A percentile compares a stretch with the other conserved stretches of the same genome.
These are phyloP conservation scores for Chymomyza fuscimana DNA, from an alignment of 2,888 invertebrate genomes.

Conservation along the genomic window DNA sequence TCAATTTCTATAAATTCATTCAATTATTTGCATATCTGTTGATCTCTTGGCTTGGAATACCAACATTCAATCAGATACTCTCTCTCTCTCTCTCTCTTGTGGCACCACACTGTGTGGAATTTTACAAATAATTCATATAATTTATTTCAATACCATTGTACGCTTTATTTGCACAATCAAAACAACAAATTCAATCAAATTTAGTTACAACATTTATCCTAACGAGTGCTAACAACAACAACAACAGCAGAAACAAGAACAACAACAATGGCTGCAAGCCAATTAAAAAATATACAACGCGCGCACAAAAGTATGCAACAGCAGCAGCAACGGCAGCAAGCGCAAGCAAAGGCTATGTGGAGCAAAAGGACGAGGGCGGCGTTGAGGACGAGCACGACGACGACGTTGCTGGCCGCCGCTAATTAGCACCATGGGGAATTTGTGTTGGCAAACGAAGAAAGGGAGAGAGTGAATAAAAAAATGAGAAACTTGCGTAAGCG, in stretches of 20 bases:
- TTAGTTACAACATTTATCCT: slow-evolving; percentile 46
- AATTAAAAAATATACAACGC: slow-evolving; percentile 68
- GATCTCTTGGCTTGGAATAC: not conserved
- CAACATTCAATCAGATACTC: too few relatives aligned
- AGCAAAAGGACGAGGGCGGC: slow-evolving; percentile 1
- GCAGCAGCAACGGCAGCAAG: slow-evolving; percentile 40
- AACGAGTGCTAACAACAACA: slow-evolving; percentile 38
- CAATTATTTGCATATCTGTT: not conserved
- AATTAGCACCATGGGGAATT: slow-evolving; percentile 80
- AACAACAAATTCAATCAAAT: slow-evolving; percentile 54
- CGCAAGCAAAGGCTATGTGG: slow-evolving; percentile 23
- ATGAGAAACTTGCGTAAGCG: slow-evolving; percentile 53
- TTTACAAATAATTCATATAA: not conserved
- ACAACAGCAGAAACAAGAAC: not conserved
- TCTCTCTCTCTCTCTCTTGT: not conserved
- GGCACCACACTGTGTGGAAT: not conserved
- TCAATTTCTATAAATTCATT: too few relatives aligned
- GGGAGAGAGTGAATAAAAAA: slow-evolving; percentile 11
- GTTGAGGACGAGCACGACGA: slow-evolving; percentile 49
- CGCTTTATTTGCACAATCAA: not conserved
- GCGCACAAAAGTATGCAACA: slow-evolving; percentile 53
- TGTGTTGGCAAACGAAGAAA: slow-evolving; percentile 26
- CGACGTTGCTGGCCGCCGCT: slow-evolving; percentile 69
- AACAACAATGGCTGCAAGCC: slow-evolving; percentile 39
- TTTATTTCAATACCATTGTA: not conserved